A percentile compares a stretch with the other conserved stretches of the same genome.
phyloP scores from a whole-genome alignment of 2,113 vertebrate species.

The Puma concolor region DNA sequence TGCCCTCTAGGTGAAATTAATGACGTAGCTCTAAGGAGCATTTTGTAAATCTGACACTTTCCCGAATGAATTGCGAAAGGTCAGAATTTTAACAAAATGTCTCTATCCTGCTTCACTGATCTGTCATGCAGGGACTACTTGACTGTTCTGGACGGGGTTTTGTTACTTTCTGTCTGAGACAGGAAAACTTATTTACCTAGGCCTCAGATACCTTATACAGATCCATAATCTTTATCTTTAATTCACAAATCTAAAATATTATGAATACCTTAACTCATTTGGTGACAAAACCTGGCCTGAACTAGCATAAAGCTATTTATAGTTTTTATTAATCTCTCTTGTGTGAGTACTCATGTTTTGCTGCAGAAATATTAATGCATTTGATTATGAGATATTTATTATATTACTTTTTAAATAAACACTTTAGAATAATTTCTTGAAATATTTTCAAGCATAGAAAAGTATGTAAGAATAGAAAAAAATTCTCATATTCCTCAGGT shows the following conservation, averaged over 20 bases:
- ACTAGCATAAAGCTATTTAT: neutral
- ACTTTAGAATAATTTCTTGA: neutral
- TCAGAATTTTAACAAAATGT: neutral
- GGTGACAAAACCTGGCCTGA: neutral
- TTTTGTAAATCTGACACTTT: neutral
- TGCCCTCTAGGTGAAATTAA: neutral
- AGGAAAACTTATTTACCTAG: neutral
- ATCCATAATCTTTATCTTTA: neutral
- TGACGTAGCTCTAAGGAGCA: neutral
- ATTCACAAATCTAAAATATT: neutral
- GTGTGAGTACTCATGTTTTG: neutral
- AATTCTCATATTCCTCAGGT: neutral
- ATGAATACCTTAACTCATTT: neutral
- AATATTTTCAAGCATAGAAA: conserved; percentile 7
- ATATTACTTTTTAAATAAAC: neutral
- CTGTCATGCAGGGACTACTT: neutral
- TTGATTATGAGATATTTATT: neutral
- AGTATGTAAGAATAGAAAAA: neutral
- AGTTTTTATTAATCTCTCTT: neutral
- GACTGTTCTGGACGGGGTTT: neutral
- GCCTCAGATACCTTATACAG: neutral
- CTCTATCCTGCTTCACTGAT: neutral
- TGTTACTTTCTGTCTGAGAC: neutral
- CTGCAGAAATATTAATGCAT: neutral
- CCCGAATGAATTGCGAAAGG: neutral